A percentile compares a stretch with the other conserved stretches of the same genome.
Evolutionary conservation across 2,113 vertebrate species (phyloP).

Genomic region (Calidris pygmaea): DNA sequence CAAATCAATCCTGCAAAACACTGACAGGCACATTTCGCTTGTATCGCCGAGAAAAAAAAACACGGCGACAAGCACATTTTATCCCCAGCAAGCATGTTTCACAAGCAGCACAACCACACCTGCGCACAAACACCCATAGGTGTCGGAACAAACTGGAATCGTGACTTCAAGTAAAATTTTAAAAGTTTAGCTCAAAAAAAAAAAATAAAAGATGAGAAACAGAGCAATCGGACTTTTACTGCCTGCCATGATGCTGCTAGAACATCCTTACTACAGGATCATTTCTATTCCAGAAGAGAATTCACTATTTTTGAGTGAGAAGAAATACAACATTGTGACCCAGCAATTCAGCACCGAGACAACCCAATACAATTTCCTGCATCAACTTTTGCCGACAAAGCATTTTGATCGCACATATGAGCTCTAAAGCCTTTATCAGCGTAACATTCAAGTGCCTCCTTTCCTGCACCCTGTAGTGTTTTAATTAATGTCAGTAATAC

Average conservation of each 20-base stretch:
- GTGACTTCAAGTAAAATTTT: neutral
- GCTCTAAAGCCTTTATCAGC: neutral
- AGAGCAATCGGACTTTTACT: fast-evolving
- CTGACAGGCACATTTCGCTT: neutral
- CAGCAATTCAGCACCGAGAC: neutral
- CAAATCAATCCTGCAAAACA: neutral
- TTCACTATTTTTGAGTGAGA: neutral
- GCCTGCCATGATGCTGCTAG: fast-evolving
- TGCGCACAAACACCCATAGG: neutral
- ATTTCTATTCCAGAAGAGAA: neutral
- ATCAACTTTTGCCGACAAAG: neutral
- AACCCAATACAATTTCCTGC: neutral
- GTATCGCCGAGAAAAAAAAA: neutral
- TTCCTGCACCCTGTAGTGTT: neutral
- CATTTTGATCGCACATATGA: neutral
- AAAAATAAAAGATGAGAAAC: neutral
- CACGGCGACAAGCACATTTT: neutral
- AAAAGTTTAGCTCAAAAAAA: neutral
- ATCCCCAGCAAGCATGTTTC: neutral
- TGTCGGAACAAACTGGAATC: fast-evolving
- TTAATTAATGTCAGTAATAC: neutral
- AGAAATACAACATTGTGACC: neutral
- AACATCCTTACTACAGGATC: neutral
- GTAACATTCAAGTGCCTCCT: fast-evolving
- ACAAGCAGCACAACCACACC: neutral